These are phyloP conservation scores for Spheniscus humboldti DNA, from an alignment of 2,797 vertebrate species.

Conservation along the genomic window DNA sequence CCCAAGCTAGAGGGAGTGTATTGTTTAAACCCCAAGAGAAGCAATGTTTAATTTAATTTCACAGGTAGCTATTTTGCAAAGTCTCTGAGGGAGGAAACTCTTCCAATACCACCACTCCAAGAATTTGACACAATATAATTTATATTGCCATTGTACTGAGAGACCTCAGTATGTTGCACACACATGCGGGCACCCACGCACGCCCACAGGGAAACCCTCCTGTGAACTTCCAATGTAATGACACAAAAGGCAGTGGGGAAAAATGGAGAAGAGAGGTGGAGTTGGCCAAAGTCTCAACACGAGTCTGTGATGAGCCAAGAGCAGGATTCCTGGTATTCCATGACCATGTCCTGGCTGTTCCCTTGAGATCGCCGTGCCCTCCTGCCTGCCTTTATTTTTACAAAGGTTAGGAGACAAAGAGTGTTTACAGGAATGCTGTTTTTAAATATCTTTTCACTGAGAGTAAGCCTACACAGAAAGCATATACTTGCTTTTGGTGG, in stretches of 20 bases:
- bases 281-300: background rate
- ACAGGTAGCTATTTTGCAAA: constrained; percentile 36
- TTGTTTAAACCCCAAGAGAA: constrained; percentile 29
- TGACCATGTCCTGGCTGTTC: background rate
- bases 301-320: background rate
- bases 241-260: accelerated
- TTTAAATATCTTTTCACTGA: background rate
- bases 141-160: background rate
- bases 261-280: background rate
- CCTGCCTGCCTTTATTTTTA: background rate
- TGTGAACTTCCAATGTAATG: background rate
- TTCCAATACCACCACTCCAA: background rate
- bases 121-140: constrained; percentile 22
- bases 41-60: constrained; percentile 56
- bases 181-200: background rate
- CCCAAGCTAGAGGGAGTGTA: background rate
- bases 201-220: background rate
- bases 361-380: background rate
- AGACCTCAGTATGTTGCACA: background rate
- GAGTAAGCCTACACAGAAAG: background rate
- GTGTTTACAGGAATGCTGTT: background rate
- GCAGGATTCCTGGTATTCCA: background rate
- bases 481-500: background rate
- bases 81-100: constrained; percentile 12
- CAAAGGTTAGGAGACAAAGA: background rate